These are phyloP conservation scores for Seira musarum DNA, from an alignment of 2,888 invertebrate species.

Conservation along the genomic window DNA sequence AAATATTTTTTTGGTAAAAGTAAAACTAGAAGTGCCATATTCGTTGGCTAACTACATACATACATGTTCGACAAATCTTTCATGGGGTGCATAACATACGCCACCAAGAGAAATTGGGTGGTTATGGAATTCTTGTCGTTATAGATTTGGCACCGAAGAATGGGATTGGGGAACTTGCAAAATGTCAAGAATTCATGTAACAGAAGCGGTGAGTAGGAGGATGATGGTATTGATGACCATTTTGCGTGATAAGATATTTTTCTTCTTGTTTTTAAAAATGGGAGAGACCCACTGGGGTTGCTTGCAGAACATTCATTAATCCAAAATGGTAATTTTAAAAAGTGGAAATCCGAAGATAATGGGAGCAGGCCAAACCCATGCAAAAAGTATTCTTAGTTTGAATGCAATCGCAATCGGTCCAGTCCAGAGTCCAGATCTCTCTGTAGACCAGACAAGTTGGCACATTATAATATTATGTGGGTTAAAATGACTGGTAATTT, in stretches of 20 bases:
- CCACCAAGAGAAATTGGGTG: too few species aligned
- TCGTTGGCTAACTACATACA: not conserved
- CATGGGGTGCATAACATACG: too few species aligned
- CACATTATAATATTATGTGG: constrained; percentile 44
- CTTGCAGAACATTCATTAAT: not conserved
- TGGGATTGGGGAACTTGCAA: too few species aligned
- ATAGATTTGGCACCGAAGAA: too few species aligned
- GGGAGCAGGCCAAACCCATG: constrained; percentile 21
- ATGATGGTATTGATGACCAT: too few species aligned
- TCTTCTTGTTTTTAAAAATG: not conserved
- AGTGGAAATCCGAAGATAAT: not conserved
- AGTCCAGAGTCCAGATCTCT: too few species aligned
- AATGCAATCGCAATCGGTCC: too few species aligned
- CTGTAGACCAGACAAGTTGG: constrained; percentile 4
- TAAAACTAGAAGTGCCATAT: not conserved
- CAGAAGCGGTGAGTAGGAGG: too few species aligned
- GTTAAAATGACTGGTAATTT: constrained; percentile 9
- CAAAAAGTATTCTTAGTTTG: not conserved
- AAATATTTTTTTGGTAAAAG: not conserved
- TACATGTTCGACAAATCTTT: not conserved
- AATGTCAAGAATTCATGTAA: too few species aligned
- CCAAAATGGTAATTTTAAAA: too few species aligned
- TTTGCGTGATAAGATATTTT: too few species aligned
- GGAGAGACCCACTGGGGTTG: constrained; percentile 5
- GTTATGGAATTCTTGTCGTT: too few species aligned